Conservation (phyloP, 2,888 invertebrate species). For the Drosophila mulleri region DNA sequence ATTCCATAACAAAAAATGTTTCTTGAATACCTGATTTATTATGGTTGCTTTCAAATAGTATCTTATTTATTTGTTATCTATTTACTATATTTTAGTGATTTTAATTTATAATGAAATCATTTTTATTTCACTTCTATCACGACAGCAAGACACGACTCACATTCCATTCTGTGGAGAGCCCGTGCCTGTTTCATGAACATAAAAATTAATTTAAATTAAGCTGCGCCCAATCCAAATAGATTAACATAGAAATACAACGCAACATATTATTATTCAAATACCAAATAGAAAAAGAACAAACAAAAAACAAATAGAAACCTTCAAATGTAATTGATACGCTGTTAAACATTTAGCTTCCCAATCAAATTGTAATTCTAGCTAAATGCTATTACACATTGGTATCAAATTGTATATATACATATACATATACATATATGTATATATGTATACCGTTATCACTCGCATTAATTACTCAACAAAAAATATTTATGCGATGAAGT, state of each 20-base stretch:
- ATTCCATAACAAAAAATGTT: background rate
- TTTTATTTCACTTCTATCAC: background rate
- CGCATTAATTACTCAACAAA: conserved; percentile 46
- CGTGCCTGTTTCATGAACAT: conserved; percentile 12
- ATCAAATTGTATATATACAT: conserved; percentile 11
- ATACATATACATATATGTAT: background rate
- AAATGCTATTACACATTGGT: conserved; percentile 22
- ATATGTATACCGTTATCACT: conserved; percentile 15
- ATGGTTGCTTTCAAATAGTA: background rate
- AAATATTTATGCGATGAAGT: conserved; percentile 44
- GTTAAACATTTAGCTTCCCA: conserved; percentile 40
- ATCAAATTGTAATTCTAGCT: conserved; percentile 47
- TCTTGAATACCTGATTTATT: background rate
- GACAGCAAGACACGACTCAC: background rate
- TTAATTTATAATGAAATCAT: background rate
- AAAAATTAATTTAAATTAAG: conserved; percentile 27
- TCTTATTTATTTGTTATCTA: background rate
- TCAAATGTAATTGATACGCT: conserved; percentile 55
- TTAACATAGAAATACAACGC: conserved; percentile 53
- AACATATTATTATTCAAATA: conserved; percentile 28
- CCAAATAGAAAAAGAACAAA: background rate
- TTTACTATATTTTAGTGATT: too few relatives aligned
- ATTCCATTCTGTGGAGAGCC: background rate
- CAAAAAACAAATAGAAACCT: conserved; percentile 33
- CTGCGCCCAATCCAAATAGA: conserved; percentile 22